Base-by-base conservation (phyloP, 1,140 invertebrate species). In the Monochamus saltuarius region DNA sequence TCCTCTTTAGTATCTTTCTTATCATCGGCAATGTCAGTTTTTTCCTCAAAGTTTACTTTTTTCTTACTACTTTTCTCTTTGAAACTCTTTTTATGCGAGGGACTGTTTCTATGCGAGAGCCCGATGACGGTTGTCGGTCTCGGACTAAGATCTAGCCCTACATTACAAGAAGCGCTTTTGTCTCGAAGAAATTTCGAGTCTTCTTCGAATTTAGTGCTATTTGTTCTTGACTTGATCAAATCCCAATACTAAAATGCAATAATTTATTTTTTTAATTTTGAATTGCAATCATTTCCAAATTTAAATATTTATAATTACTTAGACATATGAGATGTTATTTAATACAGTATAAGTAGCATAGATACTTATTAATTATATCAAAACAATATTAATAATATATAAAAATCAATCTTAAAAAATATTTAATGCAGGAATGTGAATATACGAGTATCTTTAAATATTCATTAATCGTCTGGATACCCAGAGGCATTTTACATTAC, bases 151-250 rank as follows among this genome's bases (percentile, higher is more conserved):
- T 89, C 85, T 29, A 89, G 72, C 7, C 87, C 87, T 53, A 86
- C 85, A 38, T 87, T 87, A 67, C 85, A 89, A 13, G 87, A 89
- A 19, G 84, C 84, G 8, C 85, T 84, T 71, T 87, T 87, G 64
- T 87, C 85, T 0, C 85, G 74, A 13, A 86, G 73, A 64, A 80
- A 78, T 8, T 70, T 72, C 14, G 78, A 76, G 29, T 77, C 75
- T 11, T 77, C 73, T 60, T 80, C 76, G 34, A 63, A 71, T 16
- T 68, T 71, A 37, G 73, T 71, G 7, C 56, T 64, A 22, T 81
- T 64, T 73, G 81, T 71, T 77, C 82, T 75, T 63, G 83, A 81
- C 71, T 85, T 85, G 47, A 87, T 75, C 66, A 87, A 83, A 52
- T 82, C 80, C 86, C 87, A 88, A 75, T 89, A 84, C 79, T 85